Base-by-base conservation (phyloP, 2,797 vertebrate species). In the Zenarchopterus dispar region DNA sequence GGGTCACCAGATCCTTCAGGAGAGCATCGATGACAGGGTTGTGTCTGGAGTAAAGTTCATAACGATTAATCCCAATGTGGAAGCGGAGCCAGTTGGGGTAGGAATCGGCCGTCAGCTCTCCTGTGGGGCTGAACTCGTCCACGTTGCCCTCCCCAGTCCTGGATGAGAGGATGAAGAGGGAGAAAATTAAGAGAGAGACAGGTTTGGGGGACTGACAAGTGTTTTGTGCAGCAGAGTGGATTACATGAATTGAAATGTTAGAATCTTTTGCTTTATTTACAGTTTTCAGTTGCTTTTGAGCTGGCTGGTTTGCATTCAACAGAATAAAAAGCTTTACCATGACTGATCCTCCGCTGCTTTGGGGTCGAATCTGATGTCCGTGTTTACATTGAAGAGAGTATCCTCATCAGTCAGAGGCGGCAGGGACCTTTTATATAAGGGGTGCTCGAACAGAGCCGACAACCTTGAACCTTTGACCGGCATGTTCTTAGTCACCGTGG, bases 21-120 rank as follows among this genome's bases (percentile, higher is more conserved):
- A 99, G 93, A 17, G 94, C 94, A 1, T 96, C 96, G 18, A 99
- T 94, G 50, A 95, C 95, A 0, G 95, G 96, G 81, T 95, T 97
- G 78, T 96, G 93, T 63, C 96, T 92, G 77, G 97, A 96, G 89
- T 99, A 99, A 61, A 99, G 81, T 88, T 99, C 98, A 0, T 97
- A 95, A 22, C 97, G 95, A 88, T 99, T 99, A 87, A 99, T 99
- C 81, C 96, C 96, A 59, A 98, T 95, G 92, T 99, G 98, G 90
- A 99, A 99, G 76, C 96, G 96, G 69, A 99, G 95, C 98, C 98
- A 99, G 93, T 98, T 98, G 71, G 97, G 97, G 74, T 98, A 99
- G 62, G 95, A 93, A 53, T 98, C 96, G 10, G 93, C 82, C 0
- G 94, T 91, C 6, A 94, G 92, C 81, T 95, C 96, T 42, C 96